Conservation (phyloP, 1,140 invertebrate species). For the Sitobion miscanthi region DNA sequence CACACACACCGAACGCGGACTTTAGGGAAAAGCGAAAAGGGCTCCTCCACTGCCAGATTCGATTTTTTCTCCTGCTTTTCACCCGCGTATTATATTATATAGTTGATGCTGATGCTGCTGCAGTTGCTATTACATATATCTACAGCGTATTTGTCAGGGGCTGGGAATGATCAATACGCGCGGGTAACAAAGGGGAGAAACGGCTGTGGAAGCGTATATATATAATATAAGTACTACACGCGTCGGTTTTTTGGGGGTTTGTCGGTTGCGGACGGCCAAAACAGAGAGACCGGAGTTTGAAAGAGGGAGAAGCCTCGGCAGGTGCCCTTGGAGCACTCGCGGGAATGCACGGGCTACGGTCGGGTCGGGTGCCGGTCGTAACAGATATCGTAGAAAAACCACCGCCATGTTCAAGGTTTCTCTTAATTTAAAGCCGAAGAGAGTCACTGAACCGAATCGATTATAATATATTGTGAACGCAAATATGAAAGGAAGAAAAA, state of each 20-base stretch:
- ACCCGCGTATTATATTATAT: conserved; percentile 7
- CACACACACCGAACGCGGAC: not conserved
- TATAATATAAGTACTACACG: not conserved
- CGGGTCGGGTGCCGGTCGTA: not conserved
- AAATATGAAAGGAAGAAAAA: not conserved
- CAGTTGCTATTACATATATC: not conserved
- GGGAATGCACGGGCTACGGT: not conserved
- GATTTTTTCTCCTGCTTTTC: conserved; percentile 19
- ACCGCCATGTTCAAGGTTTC: conserved; percentile 18
- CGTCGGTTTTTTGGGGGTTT: not conserved
- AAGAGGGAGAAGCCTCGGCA: not conserved
- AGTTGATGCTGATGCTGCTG: not conserved
- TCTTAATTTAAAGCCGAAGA: not conserved
- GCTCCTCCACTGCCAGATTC: not conserved
- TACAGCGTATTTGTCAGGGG: not conserved
- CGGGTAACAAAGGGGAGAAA: not conserved
- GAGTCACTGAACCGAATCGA: not conserved
- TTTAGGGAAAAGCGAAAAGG: conserved; percentile 37
- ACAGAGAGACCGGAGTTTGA: not conserved
- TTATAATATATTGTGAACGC: conserved; percentile 12
- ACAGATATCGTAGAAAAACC: conserved; percentile 17
- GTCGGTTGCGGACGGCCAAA: not conserved
- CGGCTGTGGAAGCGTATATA: not conserved
- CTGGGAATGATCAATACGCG: not conserved
- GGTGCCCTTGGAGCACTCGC: not conserved